A percentile compares a stretch with the other conserved stretches of the same genome.
These are phyloP conservation scores for Megathymus violae DNA, from an alignment of 1,140 invertebrate genomes.

Conservation along the genomic window DNA sequence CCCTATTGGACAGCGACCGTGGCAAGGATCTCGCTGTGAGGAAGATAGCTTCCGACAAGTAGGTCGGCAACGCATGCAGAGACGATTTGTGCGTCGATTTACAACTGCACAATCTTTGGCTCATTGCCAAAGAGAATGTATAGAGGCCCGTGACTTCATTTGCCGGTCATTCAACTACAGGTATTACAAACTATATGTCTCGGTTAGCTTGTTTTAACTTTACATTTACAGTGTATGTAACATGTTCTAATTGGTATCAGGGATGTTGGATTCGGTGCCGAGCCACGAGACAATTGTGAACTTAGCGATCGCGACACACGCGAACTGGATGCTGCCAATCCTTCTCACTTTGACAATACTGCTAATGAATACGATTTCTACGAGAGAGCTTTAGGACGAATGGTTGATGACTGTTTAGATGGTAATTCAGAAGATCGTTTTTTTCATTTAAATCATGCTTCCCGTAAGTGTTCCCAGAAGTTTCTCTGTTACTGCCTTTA, in stretches of 20 bases:
- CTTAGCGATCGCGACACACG: slow-evolving; percentile 93
- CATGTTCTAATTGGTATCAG: slow-evolving; percentile 45
- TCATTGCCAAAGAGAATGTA: slow-evolving; percentile 92
- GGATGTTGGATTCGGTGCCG: slow-evolving; percentile 85
- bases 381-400: slow-evolving; percentile 89
- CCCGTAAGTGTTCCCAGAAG: too few relatives aligned
- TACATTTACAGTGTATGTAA: not conserved
- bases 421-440: too few relatives aligned
- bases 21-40: slow-evolving; percentile 86
- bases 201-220: slow-evolving; percentile 15
- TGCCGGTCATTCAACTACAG: slow-evolving; percentile 95
- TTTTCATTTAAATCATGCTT: too few relatives aligned
- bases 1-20: slow-evolving; percentile 63
- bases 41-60: slow-evolving; percentile 93
- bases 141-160: slow-evolving; percentile 92
- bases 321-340: slow-evolving; percentile 93
- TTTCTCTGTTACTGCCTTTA: too few relatives aligned
- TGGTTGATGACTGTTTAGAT: slow-evolving; percentile 91
- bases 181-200: slow-evolving; percentile 53
- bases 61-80: slow-evolving; percentile 89
- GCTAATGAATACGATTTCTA: slow-evolving; percentile 94
- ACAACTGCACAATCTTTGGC: slow-evolving; percentile 88
- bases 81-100: slow-evolving; percentile 90
- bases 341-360: slow-evolving; percentile 91
- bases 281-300: slow-evolving; percentile 93